phyloP scores from a whole-genome alignment of 1,140 invertebrate genomes.

The Cryptotermes secundus region DNA sequence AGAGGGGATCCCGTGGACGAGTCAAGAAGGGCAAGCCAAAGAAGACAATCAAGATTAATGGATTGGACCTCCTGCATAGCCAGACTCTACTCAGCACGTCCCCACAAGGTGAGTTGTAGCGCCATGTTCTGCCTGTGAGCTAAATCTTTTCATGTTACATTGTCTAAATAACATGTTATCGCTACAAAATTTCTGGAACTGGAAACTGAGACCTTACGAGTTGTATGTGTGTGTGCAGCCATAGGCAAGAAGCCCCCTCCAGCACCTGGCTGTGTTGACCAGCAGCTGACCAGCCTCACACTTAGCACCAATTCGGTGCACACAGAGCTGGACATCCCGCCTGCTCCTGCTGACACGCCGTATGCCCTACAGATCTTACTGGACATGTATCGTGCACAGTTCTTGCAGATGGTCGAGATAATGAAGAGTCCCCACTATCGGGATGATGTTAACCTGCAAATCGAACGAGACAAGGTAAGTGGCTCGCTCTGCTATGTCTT shows the following conservation, averaged over 20 bases:
- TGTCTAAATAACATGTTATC: no score
- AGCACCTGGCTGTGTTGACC: constrained; percentile 86
- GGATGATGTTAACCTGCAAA: constrained; percentile 69
- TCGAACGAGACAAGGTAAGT: constrained; percentile 72
- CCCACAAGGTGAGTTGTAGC: constrained; percentile 52
- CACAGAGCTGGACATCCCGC: constrained; percentile 77
- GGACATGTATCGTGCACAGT: constrained; percentile 80
- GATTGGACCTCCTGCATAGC: constrained; percentile 85
- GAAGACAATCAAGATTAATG: constrained; percentile 71
- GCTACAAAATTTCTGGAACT: no score
- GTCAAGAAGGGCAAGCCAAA: constrained; percentile 59
- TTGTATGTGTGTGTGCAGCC: constrained; percentile 42
- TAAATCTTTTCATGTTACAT: no score
- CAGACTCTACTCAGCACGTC: constrained; percentile 86
- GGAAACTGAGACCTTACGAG: no score
- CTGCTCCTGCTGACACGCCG: constrained; percentile 72
- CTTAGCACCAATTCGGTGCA: constrained; percentile 64
- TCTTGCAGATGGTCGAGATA: constrained; percentile 74
- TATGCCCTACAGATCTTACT: constrained; percentile 83
- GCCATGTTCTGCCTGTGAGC: no score
- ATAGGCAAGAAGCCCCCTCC: constrained; percentile 70
- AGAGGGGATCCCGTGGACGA: constrained; percentile 46
- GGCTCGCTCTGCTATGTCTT: not conserved
- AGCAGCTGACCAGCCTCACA: constrained; percentile 76
- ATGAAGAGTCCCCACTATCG: constrained; percentile 80